These are phyloP conservation scores for Pristis pectinata DNA, from an alignment of 2,797 vertebrate genomes.

Conservation along the genomic window DNA sequence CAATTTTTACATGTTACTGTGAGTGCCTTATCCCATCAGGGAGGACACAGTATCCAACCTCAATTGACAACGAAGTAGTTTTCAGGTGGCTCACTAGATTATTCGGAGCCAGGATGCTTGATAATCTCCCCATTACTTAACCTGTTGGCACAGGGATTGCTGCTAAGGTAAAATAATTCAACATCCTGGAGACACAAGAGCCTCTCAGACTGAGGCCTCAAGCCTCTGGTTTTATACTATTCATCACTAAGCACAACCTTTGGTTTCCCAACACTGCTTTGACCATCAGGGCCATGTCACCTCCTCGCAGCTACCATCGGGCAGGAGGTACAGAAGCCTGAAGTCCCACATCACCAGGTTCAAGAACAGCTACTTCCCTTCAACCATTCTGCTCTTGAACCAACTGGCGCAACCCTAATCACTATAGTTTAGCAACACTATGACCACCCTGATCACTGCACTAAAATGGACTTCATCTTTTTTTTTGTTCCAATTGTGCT, in stretches of 20 bases:
- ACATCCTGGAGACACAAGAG: background rate
- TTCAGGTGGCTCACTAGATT: background rate
- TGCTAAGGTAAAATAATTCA: background rate
- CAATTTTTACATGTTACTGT: background rate
- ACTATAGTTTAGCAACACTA: too few relatives aligned
- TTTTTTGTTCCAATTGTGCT: too few relatives aligned
- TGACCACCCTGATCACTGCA: too few relatives aligned
- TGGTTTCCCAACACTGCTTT: background rate
- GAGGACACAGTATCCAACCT: background rate
- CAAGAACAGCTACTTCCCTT: too few relatives aligned
- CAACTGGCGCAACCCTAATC: too few relatives aligned
- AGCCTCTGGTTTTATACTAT: background rate
- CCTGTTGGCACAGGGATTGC: background rate
- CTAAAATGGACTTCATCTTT: too few relatives aligned
- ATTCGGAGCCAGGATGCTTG: background rate
- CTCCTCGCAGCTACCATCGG: too few relatives aligned
- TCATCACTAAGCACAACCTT: background rate
- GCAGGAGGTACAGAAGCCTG: too few relatives aligned
- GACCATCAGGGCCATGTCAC: too few relatives aligned
- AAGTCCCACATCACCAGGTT: too few relatives aligned
- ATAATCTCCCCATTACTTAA: background rate
- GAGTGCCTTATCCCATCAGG: background rate
- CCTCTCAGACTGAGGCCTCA: background rate
- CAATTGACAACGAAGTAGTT: background rate
- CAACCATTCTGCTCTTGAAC: too few relatives aligned